These are phyloP conservation scores for Melierax canorus DNA, from an alignment of 2,113 vertebrate species.

Conservation along the genomic window DNA sequence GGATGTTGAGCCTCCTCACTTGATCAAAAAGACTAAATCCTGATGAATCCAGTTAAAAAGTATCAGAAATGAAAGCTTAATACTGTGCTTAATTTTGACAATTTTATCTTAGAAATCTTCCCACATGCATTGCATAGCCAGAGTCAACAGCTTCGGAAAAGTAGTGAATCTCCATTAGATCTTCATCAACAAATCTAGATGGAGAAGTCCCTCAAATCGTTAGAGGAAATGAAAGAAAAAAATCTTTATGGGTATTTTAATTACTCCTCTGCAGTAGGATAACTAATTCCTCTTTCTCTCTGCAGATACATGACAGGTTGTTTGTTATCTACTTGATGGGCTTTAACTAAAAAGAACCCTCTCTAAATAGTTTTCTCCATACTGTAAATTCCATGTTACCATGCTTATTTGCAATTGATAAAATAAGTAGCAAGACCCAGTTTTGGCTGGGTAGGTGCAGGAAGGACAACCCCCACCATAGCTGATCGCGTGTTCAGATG, in stretches of 20 bases:
- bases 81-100: constrained; percentile 1
- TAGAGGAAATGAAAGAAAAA: neutral
- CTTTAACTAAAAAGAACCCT: neutral
- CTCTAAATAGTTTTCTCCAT: neutral
- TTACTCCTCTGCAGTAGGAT: neutral
- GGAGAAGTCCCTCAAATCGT: neutral
- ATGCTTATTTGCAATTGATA: neutral
- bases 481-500: neutral
- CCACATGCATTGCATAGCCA: neutral
- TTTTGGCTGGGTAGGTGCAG: neutral
- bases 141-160: neutral
- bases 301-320: neutral
- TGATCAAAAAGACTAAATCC: constrained; percentile 46
- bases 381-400: neutral
- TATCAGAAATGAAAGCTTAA: constrained; percentile 51
- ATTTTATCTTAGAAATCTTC: neutral
- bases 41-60: neutral
- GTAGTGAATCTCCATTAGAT: neutral
- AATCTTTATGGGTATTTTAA: neutral
- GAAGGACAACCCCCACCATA: neutral
- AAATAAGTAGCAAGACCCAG: neutral
- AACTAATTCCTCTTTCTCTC: neutral
- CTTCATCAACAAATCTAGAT: neutral
- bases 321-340: neutral
- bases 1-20: neutral